Base-by-base conservation (phyloP, 30 jellyfish, hydroid and myxozoan species). In the Aurelia aurita complex sp. Pacific region DNA sequence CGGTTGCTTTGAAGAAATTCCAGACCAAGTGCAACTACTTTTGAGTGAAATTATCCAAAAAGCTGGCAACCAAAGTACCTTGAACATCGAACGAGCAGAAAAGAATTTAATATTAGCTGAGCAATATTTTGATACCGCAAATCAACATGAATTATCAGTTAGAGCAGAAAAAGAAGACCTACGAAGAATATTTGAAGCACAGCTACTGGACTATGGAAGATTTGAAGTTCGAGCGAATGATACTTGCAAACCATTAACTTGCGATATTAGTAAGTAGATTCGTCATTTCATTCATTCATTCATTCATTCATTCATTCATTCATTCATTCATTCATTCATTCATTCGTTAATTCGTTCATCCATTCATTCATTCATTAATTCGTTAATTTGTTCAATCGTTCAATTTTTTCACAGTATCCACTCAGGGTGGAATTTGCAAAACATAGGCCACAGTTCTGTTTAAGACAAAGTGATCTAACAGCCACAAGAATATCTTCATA, bases 61-160 rank as follows among this genome's bases (percentile, higher is more conserved):
- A 76, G 95, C 99, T 12, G 97, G 97, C 81, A 95, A 95, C 80
- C 99, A 95, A 77, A 95, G 99, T 79, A 74, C 97, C 1, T 74
- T 82, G 50, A 95, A 95, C 73, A 89, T 95, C 70, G 84, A 83
- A 50, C 89, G 96, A 64, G 99, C 98, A 7, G 99, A 95, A 13
- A 76, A 95, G 83, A 95, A 95, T 80, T 85, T 87, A n/a, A 83
- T 82, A 29, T 87, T 90, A 32, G 99, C 99, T 15, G 96, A 74
- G 43, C 83, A 90, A 55, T 89, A 90, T 71, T 95, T 43, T 67
- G 96, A 85, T 43, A 76, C 77, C 4, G 97, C 99, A 40, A 96
- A 95, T 33, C 80, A 69, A 42, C 97, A 89, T 68, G 99, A 95
- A 67, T 11, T 76, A 5, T 85, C 68, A 29, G 79, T 83, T 50